Conservation (phyloP, 2,888 invertebrate species). For the Electrophaes corylata region DNA sequence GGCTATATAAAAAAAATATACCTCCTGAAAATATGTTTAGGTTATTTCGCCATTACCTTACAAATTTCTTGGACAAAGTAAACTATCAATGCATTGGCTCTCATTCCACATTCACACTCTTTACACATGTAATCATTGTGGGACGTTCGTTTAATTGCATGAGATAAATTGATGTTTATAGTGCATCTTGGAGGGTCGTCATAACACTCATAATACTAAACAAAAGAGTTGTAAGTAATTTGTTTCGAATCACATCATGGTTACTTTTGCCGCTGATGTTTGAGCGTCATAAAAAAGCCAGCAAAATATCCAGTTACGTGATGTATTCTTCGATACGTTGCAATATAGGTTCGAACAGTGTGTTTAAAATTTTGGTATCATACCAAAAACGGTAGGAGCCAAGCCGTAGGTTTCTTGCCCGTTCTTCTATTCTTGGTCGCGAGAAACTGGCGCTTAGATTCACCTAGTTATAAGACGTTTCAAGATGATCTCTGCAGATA, state of each 20-base stretch:
- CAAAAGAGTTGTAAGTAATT: conserved; percentile 20
- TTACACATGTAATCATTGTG: conserved; percentile 48
- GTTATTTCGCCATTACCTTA: background rate
- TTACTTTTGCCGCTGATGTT: conserved; percentile 5
- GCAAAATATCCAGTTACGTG: background rate
- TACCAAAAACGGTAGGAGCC: no score
- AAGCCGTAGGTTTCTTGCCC: no score
- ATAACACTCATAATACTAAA: conserved; percentile 29
- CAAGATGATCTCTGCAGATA: no score
- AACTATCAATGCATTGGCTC: background rate
- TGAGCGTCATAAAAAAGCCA: background rate
- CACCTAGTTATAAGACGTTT: no score
- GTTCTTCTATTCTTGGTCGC: no score
- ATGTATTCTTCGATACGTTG: background rate
- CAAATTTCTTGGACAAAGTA: background rate
- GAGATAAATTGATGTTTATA: conserved; percentile 40
- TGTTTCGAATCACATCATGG: conserved; percentile 27
- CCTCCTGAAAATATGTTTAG: background rate
- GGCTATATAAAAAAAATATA: no score
- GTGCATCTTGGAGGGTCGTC: conserved; percentile 36
- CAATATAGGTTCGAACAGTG: no score
- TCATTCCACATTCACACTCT: conserved; percentile 23
- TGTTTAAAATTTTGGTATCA: no score
- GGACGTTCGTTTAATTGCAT: conserved; percentile 38
- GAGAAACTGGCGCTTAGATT: no score